Base-by-base conservation (phyloP, 2,113 vertebrate species). In the Apeltes quadracus region DNA sequence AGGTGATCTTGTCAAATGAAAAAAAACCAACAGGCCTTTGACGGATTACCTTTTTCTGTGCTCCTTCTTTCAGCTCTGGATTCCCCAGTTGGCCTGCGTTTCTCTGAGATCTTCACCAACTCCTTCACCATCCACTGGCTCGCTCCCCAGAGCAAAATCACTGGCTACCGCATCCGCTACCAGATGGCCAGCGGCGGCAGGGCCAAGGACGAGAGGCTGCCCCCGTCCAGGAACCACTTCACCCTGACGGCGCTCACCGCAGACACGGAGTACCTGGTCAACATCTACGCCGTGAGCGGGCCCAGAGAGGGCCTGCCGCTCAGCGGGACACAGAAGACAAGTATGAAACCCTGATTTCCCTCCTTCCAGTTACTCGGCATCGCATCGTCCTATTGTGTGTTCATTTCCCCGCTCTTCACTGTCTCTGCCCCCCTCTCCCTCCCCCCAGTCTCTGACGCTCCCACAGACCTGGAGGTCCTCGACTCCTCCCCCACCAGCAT, bases 61-160 rank as follows among this genome's bases (percentile, higher is more conserved):
- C 55, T 18, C 34, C 18, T 41, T 39, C 66, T 23, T 1, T 85
- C 87, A 99, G 98, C 93, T 70, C 92, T 98, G 0, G 97, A 98
- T 90, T 95, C 97, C 1, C 96, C 98, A 9, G 94, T 90, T 9
- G 94, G 91, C 68, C 93, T 99, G 15, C 94, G 95, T 83, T 97
- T 98, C 91, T 97, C 96, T 5, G 96, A 98, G 59, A 93, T 96
- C 65, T 93, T 93, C 0, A 94, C 96, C 13, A 97, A 95, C 89
- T 97, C 97, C 38, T 97, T 99, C 83, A 98, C 95, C 0, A 93
- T 99, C 68, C 95, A 97, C 84, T 99, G 98, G 98, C 91, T 95
- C 2, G 90, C 96, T 32, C 96, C 97, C 3, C 95, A 94, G 18
- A 95, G 96, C 54, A 38, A 90, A 61, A 94, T 98, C 84, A 94